phyloP scores from a whole-genome alignment of 1,140 invertebrate genomes.

The Yoshiicerus persimilis region DNA sequence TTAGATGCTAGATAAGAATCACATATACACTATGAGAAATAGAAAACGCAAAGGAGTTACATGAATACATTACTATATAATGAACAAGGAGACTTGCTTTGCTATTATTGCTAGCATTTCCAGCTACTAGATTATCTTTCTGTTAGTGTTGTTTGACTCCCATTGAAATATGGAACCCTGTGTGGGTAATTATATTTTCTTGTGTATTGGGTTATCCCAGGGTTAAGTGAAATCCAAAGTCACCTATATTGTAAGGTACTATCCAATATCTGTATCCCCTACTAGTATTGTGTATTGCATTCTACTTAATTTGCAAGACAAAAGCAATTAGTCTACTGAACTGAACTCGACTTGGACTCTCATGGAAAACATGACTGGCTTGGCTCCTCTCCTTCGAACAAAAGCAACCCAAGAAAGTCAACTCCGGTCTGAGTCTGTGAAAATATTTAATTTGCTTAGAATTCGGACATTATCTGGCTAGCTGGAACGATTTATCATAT shows the following conservation, averaged over 20 bases:
- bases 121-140: neutral
- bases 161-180: neutral
- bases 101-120: neutral
- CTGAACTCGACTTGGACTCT: neutral
- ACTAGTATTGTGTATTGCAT: neutral
- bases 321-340: slow-evolving; percentile 1
- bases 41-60: neutral
- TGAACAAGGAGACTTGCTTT: neutral
- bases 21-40: neutral
- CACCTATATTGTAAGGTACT: no score
- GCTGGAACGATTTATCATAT: slow-evolving; percentile 10
- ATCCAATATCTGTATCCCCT: no score
- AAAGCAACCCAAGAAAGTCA: neutral
- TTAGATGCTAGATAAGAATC: neutral
- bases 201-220: no score
- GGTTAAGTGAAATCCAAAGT: no score
- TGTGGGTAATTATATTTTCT: neutral
- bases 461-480: neutral
- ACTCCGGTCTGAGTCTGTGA: neutral
- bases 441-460: slow-evolving; percentile 16
- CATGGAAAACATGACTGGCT: neutral
- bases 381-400: neutral
- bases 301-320: neutral
- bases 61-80: neutral
- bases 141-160: neutral